Evolutionary conservation across 2,888 invertebrate species (phyloP), one percentile per base, ranked within the genome.

Genomic region (Pachymerium ferrugineum): DNA sequence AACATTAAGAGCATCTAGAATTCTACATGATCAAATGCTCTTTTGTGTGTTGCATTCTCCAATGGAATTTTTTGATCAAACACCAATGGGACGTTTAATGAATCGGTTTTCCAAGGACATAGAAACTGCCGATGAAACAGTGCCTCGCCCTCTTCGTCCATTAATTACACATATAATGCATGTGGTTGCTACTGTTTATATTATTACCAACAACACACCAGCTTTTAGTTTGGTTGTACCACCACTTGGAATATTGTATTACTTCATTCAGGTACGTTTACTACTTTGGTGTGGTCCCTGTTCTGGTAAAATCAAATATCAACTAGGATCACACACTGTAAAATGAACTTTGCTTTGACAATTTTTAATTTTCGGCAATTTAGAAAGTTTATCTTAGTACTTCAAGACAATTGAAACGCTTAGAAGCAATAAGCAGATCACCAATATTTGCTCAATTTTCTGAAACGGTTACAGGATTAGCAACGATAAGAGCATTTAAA

Each of bases 391-490:
- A 73, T 35, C 16, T 73, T 5, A 1, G 19, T 22, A 73, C 73
- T 22, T 62, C 73, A 1, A 29, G 73, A 22, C 73, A 73, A 8
- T 35, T 73, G 16, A 73, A 73, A 33, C 29, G 73, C 8, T n/a
- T 73, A 35, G 73, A 73, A 38, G 73, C 73, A 8, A 35, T 73
- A 25, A 73, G 73, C 22, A 62, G 73, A 12, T 73, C 73, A 19
- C 73, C 73, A 31, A 73, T 73, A n/a, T 73, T 25, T 35, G 33
- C 73, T 16, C 73, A 73, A 25, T 73, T 73, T 25, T 68, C 73
- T 10, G 73, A 73, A 22, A 73, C 73, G 14, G 28, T 73, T 1
- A 31, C 73, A 0, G 73, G 73, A 6, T 35, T 73, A 16, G 35
- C 68, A 16, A 73, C 73, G 22, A 68, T 73, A 19, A 30, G 73